Evolutionary conservation across 2,113 vertebrate genomes (phyloP).

Genomic region (Garra rufa): DNA sequence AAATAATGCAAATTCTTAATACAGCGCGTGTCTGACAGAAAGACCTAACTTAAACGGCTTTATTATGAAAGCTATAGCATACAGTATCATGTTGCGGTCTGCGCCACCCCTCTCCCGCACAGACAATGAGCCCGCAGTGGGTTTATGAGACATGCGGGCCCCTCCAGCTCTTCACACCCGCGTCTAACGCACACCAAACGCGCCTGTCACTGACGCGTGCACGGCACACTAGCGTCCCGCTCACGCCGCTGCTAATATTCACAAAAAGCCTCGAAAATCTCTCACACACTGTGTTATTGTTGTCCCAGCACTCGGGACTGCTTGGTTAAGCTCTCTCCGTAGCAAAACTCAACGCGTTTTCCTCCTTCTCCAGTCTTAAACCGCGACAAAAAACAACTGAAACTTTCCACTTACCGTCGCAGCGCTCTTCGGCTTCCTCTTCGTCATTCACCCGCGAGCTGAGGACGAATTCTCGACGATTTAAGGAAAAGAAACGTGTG

Average conservation of each 20-base stretch:
- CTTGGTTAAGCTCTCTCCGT: neutral
- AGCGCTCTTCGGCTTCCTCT: slow-evolving; percentile 55
- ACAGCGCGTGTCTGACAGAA: neutral
- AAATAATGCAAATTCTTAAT: slow-evolving; percentile 24
- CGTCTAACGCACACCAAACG: slow-evolving; percentile 27
- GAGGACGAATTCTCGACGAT: slow-evolving; percentile 23
- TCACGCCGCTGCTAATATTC: neutral
- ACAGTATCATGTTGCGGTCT: slow-evolving; percentile 47
- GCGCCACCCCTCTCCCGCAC: slow-evolving; percentile 51
- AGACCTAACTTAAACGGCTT: neutral
- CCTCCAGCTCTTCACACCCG: neutral
- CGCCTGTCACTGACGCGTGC: slow-evolving; percentile 50
- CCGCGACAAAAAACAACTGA: slow-evolving; percentile 28
- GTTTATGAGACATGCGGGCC: slow-evolving; percentile 29
- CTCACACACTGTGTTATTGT: neutral
- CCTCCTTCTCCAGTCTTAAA: neutral
- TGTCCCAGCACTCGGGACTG: neutral
- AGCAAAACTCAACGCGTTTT: slow-evolving; percentile 12
- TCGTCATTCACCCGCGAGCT: slow-evolving; percentile 57
- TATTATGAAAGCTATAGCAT: slow-evolving; percentile 1
- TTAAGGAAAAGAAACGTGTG: slow-evolving; percentile 56
- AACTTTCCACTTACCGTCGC: slow-evolving; percentile 71
- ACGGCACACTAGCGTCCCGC: slow-evolving; percentile 2
- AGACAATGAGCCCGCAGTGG: slow-evolving; percentile 61
- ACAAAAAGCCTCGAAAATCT: neutral